Evolutionary conservation across 1,140 invertebrate genomes (phyloP), one percentile per base, ranked within the genome.

Genomic region (Calliopsis andreniformis): DNA sequence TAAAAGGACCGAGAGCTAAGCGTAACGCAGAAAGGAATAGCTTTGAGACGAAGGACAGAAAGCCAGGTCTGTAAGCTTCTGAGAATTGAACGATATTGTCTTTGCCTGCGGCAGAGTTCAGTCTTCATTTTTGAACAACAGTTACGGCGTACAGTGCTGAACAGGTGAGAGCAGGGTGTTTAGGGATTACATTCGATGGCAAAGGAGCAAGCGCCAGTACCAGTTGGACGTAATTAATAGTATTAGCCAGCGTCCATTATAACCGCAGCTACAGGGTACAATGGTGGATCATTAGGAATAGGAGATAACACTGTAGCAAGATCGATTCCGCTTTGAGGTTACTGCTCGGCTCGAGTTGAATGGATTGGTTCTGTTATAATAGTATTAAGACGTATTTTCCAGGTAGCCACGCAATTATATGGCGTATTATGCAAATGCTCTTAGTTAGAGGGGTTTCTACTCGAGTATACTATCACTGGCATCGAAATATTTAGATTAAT

Each of bases 241-340:
- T 64, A 84, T 85, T 82, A 85, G 42, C 43, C 59, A 30, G 70
- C 61, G 35, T 79, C 79, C 67, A 84, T 84, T 84, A 84, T 84
- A 71, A 39, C 67, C 55, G 63, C 55, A 55, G 61, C 66, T 66
- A 67, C 51, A 47, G 47, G 64, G 43, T 68, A 78, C 82, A 84
- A 84, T 84, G 73, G 83, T 80, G 78, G 83, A 84, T 84, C 83
- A 84, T 84, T 84, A 84, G 82, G 83, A 83, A 84, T 84, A 69
- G 63, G 69, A 78, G 78, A 84, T 84, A 83, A 80, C 72, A 69
- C 78, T 43, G 82, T 78, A 78, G 78, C 72, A 78, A 78, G 83
- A 84, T 84, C 83, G 70, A 84, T 84, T 84, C 78, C 76, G 78
- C 64, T 84, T 70, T 66, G 82, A 78, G 82, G 78, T 80, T 83